phyloP scores from a whole-genome alignment of 1,140 invertebrate species.

The Drosophila mojavensis region DNA sequence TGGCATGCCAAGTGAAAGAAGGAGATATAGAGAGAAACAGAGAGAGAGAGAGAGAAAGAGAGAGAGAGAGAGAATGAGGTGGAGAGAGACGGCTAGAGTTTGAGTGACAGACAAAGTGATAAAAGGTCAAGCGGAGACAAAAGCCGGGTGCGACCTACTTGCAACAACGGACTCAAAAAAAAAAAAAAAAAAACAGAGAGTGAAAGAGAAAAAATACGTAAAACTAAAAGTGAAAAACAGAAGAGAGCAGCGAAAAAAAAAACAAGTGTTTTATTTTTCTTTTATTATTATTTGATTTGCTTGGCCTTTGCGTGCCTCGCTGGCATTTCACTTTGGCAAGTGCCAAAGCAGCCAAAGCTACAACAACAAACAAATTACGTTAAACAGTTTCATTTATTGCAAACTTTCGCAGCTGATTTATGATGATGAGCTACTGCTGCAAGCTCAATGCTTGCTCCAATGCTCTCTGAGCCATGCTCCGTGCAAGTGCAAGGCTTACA shows the following conservation, averaged over 20 bases:
- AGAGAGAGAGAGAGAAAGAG: slow-evolving; percentile 3
- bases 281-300: slow-evolving; percentile 28
- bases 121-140: slow-evolving; percentile 69
- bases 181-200: slow-evolving; percentile 1
- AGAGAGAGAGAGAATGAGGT: neutral
- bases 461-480: neutral
- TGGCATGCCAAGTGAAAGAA: neutral
- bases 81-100: slow-evolving; percentile 3
- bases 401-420: slow-evolving; percentile 72
- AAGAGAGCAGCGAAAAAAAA: slow-evolving; percentile 10
- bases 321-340: slow-evolving; percentile 58
- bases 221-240: slow-evolving; percentile 43
- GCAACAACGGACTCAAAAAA: too few relatives aligned
- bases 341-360: slow-evolving; percentile 48
- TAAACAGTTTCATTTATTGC: slow-evolving; percentile 42
- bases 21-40: neutral
- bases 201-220: neutral
- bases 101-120: slow-evolving; percentile 20
- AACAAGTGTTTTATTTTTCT: slow-evolving; percentile 13
- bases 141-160: slow-evolving; percentile 58
- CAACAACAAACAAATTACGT: slow-evolving; percentile 37
- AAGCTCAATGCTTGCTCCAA: neutral
- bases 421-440: slow-evolving; percentile 30
- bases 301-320: slow-evolving; percentile 47
- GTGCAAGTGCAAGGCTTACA: slow-evolving; percentile 74